These are phyloP conservation scores for Sorex araneus DNA, from an alignment of 2,113 vertebrate genomes.

Conservation along the genomic window DNA sequence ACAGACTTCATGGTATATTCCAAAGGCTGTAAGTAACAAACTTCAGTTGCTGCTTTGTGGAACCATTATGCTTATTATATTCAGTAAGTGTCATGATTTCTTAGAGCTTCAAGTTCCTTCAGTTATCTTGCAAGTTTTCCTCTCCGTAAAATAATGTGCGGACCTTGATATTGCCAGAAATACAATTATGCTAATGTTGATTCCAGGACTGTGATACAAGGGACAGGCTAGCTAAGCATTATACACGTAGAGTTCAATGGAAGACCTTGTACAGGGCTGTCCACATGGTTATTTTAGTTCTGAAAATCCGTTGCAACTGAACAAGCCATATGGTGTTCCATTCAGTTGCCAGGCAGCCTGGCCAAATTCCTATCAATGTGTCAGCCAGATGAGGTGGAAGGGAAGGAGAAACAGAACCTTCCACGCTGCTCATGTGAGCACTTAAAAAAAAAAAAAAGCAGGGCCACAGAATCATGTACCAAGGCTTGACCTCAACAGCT, in stretches of 20 bases:
- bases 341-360: conserved; percentile 33
- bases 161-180: not conserved
- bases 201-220: not conserved
- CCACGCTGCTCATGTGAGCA: not conserved
- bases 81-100: not conserved
- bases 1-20: not conserved
- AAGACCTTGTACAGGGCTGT: not conserved
- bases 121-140: not conserved
- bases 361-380: conserved; percentile 60
- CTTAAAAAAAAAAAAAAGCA: conserved; percentile 45
- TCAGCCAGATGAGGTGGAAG: conserved; percentile 46
- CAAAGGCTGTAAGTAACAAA: not conserved
- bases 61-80: not conserved
- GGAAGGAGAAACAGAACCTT: conserved; percentile 45
- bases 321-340: conserved; percentile 44
- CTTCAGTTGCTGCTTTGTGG: not conserved
- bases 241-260: not conserved
- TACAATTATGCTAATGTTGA: not conserved
- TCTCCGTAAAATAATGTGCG: not conserved
- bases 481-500: conserved; percentile 49
- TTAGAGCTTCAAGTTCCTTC: not conserved
- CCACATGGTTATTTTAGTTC: not conserved
- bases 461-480: not conserved
- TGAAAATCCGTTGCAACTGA: not conserved
- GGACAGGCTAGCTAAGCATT: not conserved